Evolutionary conservation across 30 jellyfish, hydroid and myxozoan genomes (phyloP), one percentile per base, ranked within the genome.

Genomic region (Phacellophora camtschatica): DNA sequence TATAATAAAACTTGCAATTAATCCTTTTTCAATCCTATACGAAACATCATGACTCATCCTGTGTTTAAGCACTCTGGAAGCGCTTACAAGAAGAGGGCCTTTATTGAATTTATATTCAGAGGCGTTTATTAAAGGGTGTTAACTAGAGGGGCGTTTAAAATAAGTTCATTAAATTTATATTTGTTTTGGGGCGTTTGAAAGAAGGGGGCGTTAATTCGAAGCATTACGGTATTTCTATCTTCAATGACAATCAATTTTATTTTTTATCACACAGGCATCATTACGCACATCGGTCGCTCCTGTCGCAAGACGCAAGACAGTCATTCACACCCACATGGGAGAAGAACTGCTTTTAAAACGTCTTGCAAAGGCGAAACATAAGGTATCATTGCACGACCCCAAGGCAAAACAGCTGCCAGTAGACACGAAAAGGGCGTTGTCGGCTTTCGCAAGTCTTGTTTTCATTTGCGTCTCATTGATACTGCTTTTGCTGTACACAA

Each of bases 361-460:
- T n/a, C 76, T 78, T 3, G 82, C 86, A 5, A 71, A 69, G 15
- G 95, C 76, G 37, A 66, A 71, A 24, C 95, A 70, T 28, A 25
- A 50, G 41, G 62, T 31, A 9, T 50, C 15, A n/a, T 20, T 86
- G 9, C 89, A 65, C 54, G 27, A 32, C 15, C 8, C 63, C 42
- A 43, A 31, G 43, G 56, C 41, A 33, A 32, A 74, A 3, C 75
- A n/a, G 24, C 20, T 37, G 5, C 22, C 82, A 4, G 96, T 87
- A 18, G 73, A 87, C 58, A 80, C 84, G 23, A 80, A 87, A 39
- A 78, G 71, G 31, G 91, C 96, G n/a, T 20, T 71, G 25, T 71
- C 93, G 31, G 96, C 96, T 22, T 72, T 80, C 34, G 89, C 89
- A 49, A 87, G 96, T 51, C 54, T 87, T 28, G 84, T 87, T 7